Base-by-base conservation (phyloP, 2,797 vertebrate genomes). In the Myotis daubentonii region DNA sequence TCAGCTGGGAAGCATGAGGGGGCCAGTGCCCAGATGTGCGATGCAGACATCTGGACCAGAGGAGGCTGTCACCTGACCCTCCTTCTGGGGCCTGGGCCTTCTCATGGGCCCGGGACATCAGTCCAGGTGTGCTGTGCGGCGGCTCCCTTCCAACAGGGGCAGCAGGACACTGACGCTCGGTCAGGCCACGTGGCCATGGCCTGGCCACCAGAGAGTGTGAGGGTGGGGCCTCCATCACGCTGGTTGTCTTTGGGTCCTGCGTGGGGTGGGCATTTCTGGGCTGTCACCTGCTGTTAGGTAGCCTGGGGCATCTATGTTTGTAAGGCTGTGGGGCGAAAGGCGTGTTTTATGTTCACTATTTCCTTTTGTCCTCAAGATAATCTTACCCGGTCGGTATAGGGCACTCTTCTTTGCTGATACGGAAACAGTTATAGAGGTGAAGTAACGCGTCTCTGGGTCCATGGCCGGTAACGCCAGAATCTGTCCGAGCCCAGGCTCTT, bases 161-260 rank as follows among this genome's bases (percentile, higher is more conserved):
- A 5, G 13, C n/a, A 3, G 1, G 10, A 70, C 8, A 4, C 28
- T 33, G 75, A 15, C 2, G 0, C 19, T 4, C 0, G 3, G 11
- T 8, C 33, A 47, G 7, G 65, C 5, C 22, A 3, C 0, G 0
- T 2, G 55, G 47, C 2, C 13, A 2, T 1, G 17, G 25, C 72
- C 65, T 12, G 70, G 36, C 38, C 57, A 15, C n/a, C 1, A 28
- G 8, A 20, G 6, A 19, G 9, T 41, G 28, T 84, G 49, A 4
- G 33, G 13, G 16, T 22, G 0, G 44, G 53, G 65, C 2, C 36
- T 36, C 3, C 10, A 0, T 22, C 30, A 0, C 0, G 6, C 72
- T 70, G 62, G 36, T 41, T 9, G 57, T 41, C 30, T 53, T 12
- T 20, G 72, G 20, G 33, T 30, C 55, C 90, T 70, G 62, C 65